phyloP scores from a whole-genome alignment of 2,797 vertebrate species.

The Sitta carolinensis region DNA sequence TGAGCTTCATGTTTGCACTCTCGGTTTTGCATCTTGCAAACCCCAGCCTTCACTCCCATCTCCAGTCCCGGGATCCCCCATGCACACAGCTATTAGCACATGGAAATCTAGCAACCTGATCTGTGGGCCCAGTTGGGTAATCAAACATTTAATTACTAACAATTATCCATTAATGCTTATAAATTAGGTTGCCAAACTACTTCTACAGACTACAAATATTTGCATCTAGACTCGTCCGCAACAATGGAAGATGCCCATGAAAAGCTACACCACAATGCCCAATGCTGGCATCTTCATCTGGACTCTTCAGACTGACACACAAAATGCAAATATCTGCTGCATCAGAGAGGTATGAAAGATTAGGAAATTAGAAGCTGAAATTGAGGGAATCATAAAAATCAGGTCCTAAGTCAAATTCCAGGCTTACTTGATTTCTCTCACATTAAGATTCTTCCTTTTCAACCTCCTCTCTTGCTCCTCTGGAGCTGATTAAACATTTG shows the following conservation, averaged over 20 bases:
- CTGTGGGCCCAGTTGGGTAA: slow-evolving; percentile 55
- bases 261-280: not conserved
- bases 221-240: slow-evolving; percentile 6
- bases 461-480: not conserved
- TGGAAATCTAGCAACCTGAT: slow-evolving; percentile 48
- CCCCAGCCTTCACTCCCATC: not conserved
- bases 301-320: not conserved
- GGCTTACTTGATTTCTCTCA: not conserved
- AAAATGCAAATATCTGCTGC: not conserved
- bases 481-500: not conserved
- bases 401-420: not conserved
- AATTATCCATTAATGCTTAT: slow-evolving; percentile 65
- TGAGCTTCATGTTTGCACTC: not conserved
- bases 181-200: slow-evolving; percentile 55
- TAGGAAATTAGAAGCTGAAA: not conserved
- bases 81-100: slow-evolving; percentile 47
- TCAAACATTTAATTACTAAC: slow-evolving; percentile 66
- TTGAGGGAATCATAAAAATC: not conserved
- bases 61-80: not conserved
- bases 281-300: fast-evolving
- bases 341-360: not conserved
- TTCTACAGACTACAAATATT: slow-evolving; percentile 53
- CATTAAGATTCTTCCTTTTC: not conserved
- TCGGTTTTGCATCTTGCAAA: not conserved
- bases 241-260: not conserved